Evolutionary conservation across 2,888 invertebrate genomes (phyloP).

Genomic region (Acrobasis suavella): DNA sequence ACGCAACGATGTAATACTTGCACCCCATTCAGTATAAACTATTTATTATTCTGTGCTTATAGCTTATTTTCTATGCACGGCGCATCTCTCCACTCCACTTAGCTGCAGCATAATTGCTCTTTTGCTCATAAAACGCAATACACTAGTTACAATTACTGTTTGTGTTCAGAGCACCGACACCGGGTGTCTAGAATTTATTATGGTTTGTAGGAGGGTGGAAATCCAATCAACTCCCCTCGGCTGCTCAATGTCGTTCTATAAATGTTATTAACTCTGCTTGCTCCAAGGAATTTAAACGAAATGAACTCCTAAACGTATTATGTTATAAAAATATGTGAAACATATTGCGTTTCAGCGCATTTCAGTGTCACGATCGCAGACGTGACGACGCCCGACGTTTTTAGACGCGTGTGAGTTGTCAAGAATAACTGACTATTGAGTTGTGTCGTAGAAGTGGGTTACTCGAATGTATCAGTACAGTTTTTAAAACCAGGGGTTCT

Average conservation of each 20-base stretch:
- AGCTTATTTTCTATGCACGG: too few species aligned
- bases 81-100: too few species aligned
- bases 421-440: too few species aligned
- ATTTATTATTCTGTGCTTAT: too few species aligned
- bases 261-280: conserved; percentile 19
- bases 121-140: conserved; percentile 13
- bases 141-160: conserved; percentile 1
- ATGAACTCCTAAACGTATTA: conserved; percentile 7
- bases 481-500: too few species aligned
- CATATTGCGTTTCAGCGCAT: background rate
- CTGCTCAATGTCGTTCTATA: conserved; percentile 10
- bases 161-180: conserved; percentile 10
- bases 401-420: too few species aligned
- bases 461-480: too few species aligned
- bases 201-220: conserved; percentile 26
- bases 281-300: conserved; percentile 10
- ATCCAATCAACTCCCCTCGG: conserved; percentile 32
- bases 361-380: background rate
- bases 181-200: conserved; percentile 22
- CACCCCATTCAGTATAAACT: too few species aligned
- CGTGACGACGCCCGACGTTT: too few species aligned
- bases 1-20: too few species aligned
- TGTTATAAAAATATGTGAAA: conserved; percentile 10
- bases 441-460: too few species aligned
- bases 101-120: conserved; percentile 21